These are phyloP conservation scores for Lates japonicus DNA, from an alignment of 2,797 vertebrate species.

Conservation along the genomic window DNA sequence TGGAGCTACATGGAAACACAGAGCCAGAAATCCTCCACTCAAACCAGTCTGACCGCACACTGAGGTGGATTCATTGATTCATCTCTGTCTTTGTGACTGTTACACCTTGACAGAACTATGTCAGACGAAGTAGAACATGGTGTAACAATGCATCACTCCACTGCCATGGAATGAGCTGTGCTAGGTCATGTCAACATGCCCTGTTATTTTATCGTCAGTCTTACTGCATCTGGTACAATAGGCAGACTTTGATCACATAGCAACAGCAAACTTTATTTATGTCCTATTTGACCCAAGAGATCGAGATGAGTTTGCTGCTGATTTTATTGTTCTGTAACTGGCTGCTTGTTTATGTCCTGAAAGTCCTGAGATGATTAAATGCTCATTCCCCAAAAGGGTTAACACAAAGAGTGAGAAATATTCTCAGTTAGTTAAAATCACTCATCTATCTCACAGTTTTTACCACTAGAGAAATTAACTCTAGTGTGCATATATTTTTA, in stretches of 20 bases:
- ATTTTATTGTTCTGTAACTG: neutral
- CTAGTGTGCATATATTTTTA: too few relatives aligned
- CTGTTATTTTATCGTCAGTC: neutral
- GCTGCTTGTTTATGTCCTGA: neutral
- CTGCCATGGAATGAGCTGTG: neutral
- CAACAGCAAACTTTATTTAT: conserved; percentile 6
- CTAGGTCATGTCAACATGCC: neutral
- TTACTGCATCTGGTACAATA: too few relatives aligned
- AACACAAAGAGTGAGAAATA: neutral
- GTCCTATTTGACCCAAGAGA: neutral
- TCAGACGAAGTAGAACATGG: neutral
- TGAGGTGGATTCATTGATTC: neutral
- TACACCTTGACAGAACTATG: conserved; percentile 18
- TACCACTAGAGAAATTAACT: neutral
- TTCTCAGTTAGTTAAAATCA: neutral
- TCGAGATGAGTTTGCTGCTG: neutral
- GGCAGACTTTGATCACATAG: neutral
- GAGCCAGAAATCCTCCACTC: neutral
- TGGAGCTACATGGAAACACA: neutral
- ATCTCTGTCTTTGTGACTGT: neutral
- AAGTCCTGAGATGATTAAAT: neutral
- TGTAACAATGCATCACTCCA: neutral
- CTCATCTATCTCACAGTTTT: neutral
- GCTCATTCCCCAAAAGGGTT: too few relatives aligned
- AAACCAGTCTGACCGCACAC: conserved; percentile 35